A percentile compares a stretch with the other conserved stretches of the same genome.
Evolutionary conservation across 2,113 vertebrate genomes (phyloP).

Genomic region (Bubalus kerabau): DNA sequence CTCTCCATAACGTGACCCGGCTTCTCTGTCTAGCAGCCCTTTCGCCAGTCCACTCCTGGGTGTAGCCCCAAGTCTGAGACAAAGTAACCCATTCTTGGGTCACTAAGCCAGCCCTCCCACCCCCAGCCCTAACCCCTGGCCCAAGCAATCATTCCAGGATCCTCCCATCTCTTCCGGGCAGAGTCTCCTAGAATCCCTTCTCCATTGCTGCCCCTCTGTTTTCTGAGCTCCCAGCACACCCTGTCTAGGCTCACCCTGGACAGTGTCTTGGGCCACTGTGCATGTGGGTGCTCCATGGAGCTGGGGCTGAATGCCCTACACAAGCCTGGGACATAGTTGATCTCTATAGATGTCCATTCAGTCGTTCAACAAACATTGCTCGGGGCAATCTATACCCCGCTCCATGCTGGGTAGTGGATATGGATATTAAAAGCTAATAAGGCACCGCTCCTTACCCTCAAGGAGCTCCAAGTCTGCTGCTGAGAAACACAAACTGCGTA

Average conservation of each 20-base stretch:
- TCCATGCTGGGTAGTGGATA: neutral
- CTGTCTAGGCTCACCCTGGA: neutral
- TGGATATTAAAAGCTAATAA: neutral
- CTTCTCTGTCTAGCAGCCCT: neutral
- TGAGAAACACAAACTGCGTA: neutral
- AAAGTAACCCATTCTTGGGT: neutral
- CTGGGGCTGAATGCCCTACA: neutral
- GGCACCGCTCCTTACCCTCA: too few relatives aligned
- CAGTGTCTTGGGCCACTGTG: neutral
- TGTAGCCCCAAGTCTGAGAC: neutral
- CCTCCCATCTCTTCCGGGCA: neutral
- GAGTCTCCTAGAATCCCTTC: neutral
- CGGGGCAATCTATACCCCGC: neutral
- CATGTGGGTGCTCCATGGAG: neutral
- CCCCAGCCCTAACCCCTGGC: neutral
- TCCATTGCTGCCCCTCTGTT: neutral
- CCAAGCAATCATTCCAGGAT: neutral
- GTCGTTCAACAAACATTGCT: neutral
- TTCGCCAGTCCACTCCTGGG: fast-evolving
- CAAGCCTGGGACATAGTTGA: neutral
- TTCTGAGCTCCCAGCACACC: neutral
- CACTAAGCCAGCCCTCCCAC: neutral
- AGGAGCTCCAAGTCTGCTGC: neutral
- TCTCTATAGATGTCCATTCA: neutral
- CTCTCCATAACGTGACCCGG: neutral